phyloP scores from a whole-genome alignment of 1,140 invertebrate species.

The Octopus bimaculoides region DNA sequence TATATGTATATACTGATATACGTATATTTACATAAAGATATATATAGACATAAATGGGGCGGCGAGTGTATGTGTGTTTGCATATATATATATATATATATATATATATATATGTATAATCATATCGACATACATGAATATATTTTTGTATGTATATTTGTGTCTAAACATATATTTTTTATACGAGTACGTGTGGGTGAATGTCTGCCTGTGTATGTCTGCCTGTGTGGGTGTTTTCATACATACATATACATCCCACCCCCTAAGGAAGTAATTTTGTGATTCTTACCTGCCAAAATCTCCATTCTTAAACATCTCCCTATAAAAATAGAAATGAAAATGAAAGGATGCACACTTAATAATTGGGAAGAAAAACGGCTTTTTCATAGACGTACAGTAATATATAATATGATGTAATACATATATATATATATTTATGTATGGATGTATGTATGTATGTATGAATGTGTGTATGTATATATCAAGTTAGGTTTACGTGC shows the following conservation, averaged over 20 bases:
- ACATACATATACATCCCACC: neutral
- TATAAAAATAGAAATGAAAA: too few relatives aligned
- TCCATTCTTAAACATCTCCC: neutral
- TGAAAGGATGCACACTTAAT: neutral
- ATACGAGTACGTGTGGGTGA: neutral
- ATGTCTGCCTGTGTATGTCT: too few relatives aligned
- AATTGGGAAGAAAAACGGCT: neutral
- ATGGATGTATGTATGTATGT: neutral
- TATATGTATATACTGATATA: neutral
- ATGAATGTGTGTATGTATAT: constrained; percentile 9
- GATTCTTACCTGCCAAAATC: neutral
- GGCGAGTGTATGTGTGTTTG: too few relatives aligned
- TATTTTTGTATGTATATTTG: neutral
- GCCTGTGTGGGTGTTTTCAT: neutral
- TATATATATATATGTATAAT: neutral
- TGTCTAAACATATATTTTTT: neutral
- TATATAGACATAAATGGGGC: too few relatives aligned
- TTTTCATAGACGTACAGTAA: neutral
- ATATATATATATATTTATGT: neutral
- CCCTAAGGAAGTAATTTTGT: neutral
- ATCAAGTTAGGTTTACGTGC: neutral
- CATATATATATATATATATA: neutral
- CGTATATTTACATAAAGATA: neutral
- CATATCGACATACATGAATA: neutral
- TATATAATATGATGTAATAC: neutral